These are phyloP conservation scores for Harpalus rufipes DNA, from an alignment of 2,888 invertebrate species.

Conservation along the genomic window DNA sequence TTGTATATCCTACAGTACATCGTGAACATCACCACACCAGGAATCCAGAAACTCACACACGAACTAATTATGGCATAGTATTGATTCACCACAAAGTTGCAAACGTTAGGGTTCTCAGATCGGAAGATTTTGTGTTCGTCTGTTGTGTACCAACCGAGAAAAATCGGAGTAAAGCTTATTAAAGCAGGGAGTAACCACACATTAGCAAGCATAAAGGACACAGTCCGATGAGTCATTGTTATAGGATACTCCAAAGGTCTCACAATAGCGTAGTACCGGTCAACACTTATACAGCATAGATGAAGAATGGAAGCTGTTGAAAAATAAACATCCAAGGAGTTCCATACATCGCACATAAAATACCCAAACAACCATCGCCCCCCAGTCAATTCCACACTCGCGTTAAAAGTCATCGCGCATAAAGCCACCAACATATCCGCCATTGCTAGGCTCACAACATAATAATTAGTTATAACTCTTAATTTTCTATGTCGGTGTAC, in stretches of 20 bases:
- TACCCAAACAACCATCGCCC: constrained; percentile 94
- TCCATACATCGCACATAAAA: constrained; percentile 96
- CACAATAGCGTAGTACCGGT: constrained; percentile 94
- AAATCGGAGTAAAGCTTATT: constrained; percentile 96
- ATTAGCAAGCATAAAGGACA: constrained; percentile 89
- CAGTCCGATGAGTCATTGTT: constrained; percentile 92
- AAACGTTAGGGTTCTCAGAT: constrained; percentile 85
- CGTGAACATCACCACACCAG: constrained; percentile 93
- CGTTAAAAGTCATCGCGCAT: constrained; percentile 95
- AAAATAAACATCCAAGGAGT: constrained; percentile 95
- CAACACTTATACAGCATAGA: constrained; percentile 96
- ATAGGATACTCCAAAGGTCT: constrained; percentile 94
- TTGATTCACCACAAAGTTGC: constrained; percentile 91
- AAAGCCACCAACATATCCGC: constrained; percentile 96
- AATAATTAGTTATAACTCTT: constrained; percentile 95
- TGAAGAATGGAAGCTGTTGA: constrained; percentile 95
- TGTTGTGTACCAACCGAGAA: constrained; percentile 90
- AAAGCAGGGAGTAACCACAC: constrained; percentile 96
- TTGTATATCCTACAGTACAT: constrained; percentile 93
- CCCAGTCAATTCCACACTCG: constrained; percentile 88
- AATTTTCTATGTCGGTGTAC: constrained; percentile 90
- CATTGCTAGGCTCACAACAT: constrained; percentile 95
- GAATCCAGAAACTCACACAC: constrained; percentile 95
- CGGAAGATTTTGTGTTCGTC: constrained; percentile 80
- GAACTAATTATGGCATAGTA: constrained; percentile 93